Evolutionary conservation across 2,888 invertebrate genomes (phyloP), one percentile per base, ranked within the genome.

Genomic region (Crioceris asparagi): DNA sequence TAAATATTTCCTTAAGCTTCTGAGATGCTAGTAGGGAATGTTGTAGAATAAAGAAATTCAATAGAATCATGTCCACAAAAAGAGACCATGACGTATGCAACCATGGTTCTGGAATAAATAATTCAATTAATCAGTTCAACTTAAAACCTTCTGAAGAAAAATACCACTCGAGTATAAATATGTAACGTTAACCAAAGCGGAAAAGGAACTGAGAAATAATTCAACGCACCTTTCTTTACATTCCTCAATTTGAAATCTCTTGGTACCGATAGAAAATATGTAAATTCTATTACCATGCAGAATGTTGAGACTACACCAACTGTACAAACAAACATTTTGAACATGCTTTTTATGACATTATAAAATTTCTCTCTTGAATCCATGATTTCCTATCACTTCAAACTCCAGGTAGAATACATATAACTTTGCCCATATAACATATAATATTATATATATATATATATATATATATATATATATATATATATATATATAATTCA

Each of bases 11-110:
- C 53, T 74, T 75, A 2, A 70, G 49, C 18, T 57, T 40, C 2
- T 59, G 57, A 31, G 65, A 65, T 36, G 72, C 70, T 65, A 76
- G 66, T 19, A 70, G 50, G 15, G 75, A 71, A 49, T 77, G 77
- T 54, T 74, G 74, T 3, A 75, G 54, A 39, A 75, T 68, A 50
- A 77, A 77, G 5, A 61, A 47, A 40, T 66, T 64, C 23, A 75
- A 41, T 15, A 72, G 64, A 7, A 62, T 54, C 25, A 67, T 67
- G 47, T 77, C 63, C 14, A 62, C 53, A 26, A 69, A 44, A 27
- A 70, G 48, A 21, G 53, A 54, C 60, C 64, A 62, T 1, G 71
- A 59, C 30, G 65, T 55, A 8, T 66, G 56, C 2, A 64, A 55
- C 52, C 62, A 65, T 14, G 63, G 55, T 32, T 63, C 60, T 51